phyloP scores from a whole-genome alignment of 2,797 vertebrate genomes.

The Coccyzus lansbergi region DNA sequence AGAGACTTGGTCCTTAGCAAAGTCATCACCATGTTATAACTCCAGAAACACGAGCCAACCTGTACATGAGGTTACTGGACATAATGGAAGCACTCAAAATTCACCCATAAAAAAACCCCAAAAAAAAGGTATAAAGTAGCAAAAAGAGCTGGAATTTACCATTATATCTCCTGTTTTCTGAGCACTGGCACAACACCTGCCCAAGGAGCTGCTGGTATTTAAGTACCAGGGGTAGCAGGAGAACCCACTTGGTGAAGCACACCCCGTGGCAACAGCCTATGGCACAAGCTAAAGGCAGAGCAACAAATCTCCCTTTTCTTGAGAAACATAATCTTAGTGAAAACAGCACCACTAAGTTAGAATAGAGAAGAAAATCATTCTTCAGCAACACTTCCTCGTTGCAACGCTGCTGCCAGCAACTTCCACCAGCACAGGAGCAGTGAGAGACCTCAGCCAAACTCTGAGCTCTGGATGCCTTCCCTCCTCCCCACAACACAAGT shows the following conservation, averaged over 20 bases:
- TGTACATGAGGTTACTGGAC: rapidly evolving
- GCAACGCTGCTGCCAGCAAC: neutral
- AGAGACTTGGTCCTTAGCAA: neutral
- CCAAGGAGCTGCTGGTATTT: neutral
- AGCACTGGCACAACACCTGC: neutral
- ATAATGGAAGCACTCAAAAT: neutral
- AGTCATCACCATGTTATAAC: neutral
- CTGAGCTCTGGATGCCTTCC: neutral
- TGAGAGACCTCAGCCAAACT: rapidly evolving
- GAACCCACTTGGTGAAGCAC: neutral
- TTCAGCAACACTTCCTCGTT: neutral
- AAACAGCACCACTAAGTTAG: neutral
- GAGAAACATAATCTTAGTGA: neutral
- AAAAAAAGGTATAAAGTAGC: neutral
- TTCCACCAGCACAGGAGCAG: neutral
- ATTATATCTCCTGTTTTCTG: neutral
- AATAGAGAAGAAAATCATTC: conserved; percentile 3
- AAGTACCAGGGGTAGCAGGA: neutral
- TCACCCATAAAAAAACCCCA: neutral
- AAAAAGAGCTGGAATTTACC: neutral
- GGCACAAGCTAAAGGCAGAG: neutral
- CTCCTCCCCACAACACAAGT: rapidly evolving
- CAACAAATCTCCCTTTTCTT: conserved; percentile 2
- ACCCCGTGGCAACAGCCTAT: neutral
- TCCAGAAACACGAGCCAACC: rapidly evolving